Conservation (phyloP, 1,140 invertebrate genomes). For the Acromyrmex echinatior region DNA sequence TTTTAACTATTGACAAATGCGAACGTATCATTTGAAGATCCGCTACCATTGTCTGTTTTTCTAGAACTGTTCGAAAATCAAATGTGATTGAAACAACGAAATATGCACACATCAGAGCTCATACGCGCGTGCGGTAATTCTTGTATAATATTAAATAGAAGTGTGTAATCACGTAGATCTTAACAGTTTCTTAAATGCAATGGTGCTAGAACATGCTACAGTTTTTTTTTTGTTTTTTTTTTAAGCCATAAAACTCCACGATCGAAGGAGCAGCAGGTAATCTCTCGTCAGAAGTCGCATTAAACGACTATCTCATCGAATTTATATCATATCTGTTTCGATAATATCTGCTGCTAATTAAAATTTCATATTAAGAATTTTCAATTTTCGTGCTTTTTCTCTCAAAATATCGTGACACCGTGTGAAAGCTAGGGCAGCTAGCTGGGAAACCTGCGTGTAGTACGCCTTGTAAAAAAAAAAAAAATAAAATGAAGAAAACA, state of each 20-base stretch:
- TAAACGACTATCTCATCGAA: not conserved
- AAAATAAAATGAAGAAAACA: conserved; percentile 67
- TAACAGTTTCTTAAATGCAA: conserved; percentile 6
- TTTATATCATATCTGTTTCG: conserved; percentile 3
- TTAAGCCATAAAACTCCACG: not conserved
- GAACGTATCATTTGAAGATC: conserved; percentile 22
- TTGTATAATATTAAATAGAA: conserved; percentile 30
- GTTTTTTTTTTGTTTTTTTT: not conserved
- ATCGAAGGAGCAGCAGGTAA: not conserved
- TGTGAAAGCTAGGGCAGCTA: conserved; percentile 75
- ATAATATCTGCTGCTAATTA: not conserved
- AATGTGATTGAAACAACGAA: conserved; percentile 64
- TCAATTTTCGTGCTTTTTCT: not conserved
- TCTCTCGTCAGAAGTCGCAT: not conserved
- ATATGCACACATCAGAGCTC: conserved; percentile 39
- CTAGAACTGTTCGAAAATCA: conserved; percentile 39
- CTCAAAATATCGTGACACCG: conserved; percentile 71
- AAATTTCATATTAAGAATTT: not conserved
- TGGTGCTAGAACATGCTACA: not conserved
- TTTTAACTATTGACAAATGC: not conserved
- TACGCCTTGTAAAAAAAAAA: conserved; percentile 82
- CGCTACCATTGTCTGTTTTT: conserved; percentile 25
- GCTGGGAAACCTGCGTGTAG: conserved; percentile 78
- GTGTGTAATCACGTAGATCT: conserved; percentile 12
- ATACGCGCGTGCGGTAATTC: conserved; percentile 7